Percentiles rank a stretch among this genome's conserved stretches.
Conservation (phyloP, 2,113 vertebrate species). For the Heptranchias perlo region DNA sequence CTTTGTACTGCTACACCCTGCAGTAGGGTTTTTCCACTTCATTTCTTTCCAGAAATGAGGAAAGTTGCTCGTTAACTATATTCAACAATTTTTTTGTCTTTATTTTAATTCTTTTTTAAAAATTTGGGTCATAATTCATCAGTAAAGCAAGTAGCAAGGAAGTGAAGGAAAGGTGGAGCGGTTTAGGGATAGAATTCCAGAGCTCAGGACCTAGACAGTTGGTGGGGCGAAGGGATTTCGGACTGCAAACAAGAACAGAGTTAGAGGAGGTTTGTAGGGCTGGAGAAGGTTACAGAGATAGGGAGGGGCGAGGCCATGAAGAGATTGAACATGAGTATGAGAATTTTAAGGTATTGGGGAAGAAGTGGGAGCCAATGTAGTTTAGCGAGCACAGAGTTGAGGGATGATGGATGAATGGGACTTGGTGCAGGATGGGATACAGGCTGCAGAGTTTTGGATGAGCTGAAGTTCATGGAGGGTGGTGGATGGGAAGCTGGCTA, state of each 20-base stretch:
- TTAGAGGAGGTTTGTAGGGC: not conserved
- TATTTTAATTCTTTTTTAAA: not conserved
- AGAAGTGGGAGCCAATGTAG: not conserved
- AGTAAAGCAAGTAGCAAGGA: not conserved
- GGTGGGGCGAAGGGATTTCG: not conserved
- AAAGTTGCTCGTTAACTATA: not conserved
- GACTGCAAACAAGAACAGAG: not conserved
- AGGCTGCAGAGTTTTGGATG: not conserved
- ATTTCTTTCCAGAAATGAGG: not conserved
- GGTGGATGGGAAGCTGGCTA: not conserved
- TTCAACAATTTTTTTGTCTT: not conserved
- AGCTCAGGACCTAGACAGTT: not conserved
- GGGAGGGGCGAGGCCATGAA: not conserved
- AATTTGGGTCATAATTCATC: not conserved
- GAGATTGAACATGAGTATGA: not conserved
- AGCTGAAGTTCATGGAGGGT: not conserved
- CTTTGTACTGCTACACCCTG: not conserved
- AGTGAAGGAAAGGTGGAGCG: not conserved
- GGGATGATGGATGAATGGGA: not conserved
- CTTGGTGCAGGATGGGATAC: not conserved
- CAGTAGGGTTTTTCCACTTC: not conserved
- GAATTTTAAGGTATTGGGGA: not conserved
- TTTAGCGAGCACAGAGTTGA: not conserved
- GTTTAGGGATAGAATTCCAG: not conserved
- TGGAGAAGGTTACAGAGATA: not conserved